Evolutionary conservation across 2,797 vertebrate genomes (phyloP), one percentile per base, ranked within the genome.

Genomic region (Oreonectes daqikongensis): DNA sequence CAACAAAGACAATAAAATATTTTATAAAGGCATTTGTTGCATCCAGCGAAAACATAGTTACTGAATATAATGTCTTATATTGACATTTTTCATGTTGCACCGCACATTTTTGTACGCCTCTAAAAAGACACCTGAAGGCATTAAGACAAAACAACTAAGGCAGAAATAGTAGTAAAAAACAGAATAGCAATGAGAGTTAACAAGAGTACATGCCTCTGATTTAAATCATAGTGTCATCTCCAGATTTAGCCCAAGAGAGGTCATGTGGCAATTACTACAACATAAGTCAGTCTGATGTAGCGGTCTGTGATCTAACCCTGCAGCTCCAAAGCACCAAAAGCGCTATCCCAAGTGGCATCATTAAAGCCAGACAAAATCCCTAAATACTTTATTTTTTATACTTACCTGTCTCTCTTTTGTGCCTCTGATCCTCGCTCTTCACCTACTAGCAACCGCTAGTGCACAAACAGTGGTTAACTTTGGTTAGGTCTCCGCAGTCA

Each of bases 321-420:
- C 84, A 80, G 86, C 85, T 89, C 85, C 63, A 86, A 88, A 78
- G 88, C 86, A 82, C 83, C 74, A 79, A 86, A 88, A 75, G 88
- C 86, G 84, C 80, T 86, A 82, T 91, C 90, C 90, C 90, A 82
- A 79, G 72, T 87, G 91, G 87, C 85, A 79, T 91, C 88, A 90
- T 93, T 92, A 92, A 89, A 92, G 86, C 85, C 90, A 89, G 88
- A 91, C 85, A 90, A 86, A 87, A 81, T 61, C 77, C 79, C 82
- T 87, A 86, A 89, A 88, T 89, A 84, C 87, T 89, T 88, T 75
- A 86, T 88, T 78, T 74, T 82, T 79, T 71, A 78, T 73, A 78
- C 77, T 86, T 75, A 82, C 61, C 44, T 28, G 53, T 9, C 18
- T 26, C 61, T 35, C 40, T 66, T 32, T 82, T 79, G 60, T 44